A percentile compares a stretch with the other conserved stretches of the same genome.
Conservation (phyloP, 2,888 invertebrate genomes). For the Bugulina stolonifera region DNA sequence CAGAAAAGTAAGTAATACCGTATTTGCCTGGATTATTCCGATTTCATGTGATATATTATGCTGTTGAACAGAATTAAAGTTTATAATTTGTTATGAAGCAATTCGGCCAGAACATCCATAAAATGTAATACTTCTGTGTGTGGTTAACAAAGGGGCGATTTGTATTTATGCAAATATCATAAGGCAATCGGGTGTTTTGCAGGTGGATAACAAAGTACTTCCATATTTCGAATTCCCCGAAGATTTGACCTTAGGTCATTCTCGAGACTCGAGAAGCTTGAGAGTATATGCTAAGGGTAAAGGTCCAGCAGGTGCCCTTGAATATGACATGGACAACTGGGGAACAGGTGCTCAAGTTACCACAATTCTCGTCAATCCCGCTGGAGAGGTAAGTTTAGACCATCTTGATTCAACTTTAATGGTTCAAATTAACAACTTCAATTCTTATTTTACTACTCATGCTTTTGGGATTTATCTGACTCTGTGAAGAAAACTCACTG, state of each 20-base stretch:
- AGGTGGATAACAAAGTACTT: constrained; percentile 24
- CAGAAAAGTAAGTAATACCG: constrained; percentile 33
- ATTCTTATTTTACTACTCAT: not conserved
- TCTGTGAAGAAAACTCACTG: too few relatives aligned
- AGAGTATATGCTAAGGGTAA: constrained; percentile 24
- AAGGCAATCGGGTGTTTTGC: too few relatives aligned
- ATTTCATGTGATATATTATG: too few relatives aligned
- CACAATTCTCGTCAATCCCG: constrained; percentile 54
- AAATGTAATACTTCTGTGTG: too few relatives aligned
- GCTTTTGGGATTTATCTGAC: too few relatives aligned
- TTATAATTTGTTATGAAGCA: too few relatives aligned
- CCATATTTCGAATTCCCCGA: constrained; percentile 24
- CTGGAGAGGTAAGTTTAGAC: constrained; percentile 49
- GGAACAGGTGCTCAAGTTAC: constrained; percentile 55
- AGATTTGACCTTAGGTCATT: not conserved
- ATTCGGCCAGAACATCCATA: too few relatives aligned
- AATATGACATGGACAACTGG: constrained; percentile 48
- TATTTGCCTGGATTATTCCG: too few relatives aligned
- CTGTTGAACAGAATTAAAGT: too few relatives aligned
- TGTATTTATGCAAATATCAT: too few relatives aligned
- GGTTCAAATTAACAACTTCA: not conserved
- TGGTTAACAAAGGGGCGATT: too few relatives aligned
- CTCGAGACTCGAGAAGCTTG: not conserved
- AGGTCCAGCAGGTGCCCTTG: constrained; percentile 34
- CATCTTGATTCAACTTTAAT: not conserved